These are phyloP conservation scores for Arizona elegans DNA, from an alignment of 2,113 vertebrate species.

Conservation along the genomic window DNA sequence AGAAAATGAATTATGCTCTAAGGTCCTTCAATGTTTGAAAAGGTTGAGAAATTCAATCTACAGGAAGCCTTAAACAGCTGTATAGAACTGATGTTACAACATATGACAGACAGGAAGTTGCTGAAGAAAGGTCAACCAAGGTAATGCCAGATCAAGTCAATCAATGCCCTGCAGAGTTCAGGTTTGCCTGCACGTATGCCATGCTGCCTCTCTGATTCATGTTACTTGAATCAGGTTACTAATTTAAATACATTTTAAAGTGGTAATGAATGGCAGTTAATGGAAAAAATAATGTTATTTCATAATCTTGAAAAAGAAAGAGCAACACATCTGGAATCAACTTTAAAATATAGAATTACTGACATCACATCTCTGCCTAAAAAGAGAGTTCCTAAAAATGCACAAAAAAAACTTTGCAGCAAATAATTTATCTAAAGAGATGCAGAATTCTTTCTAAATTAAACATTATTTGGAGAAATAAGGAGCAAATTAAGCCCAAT, in stretches of 20 bases:
- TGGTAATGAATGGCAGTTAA: slow-evolving; percentile 38
- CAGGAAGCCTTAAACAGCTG: not conserved
- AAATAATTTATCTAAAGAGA: not conserved
- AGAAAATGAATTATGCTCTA: not conserved
- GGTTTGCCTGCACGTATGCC: not conserved
- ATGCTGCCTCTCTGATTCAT: not conserved
- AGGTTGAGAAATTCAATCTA: not conserved
- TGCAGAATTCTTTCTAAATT: not conserved
- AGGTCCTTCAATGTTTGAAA: not conserved
- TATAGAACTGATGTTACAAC: not conserved
- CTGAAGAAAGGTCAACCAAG: not conserved
- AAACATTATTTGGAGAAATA: not conserved
- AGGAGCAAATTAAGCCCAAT: not conserved
- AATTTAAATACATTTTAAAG: slow-evolving; percentile 30
- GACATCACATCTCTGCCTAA: not conserved
- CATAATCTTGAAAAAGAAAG: slow-evolving; percentile 13
- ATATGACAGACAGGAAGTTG: not conserved
- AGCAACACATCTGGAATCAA: slow-evolving; percentile 40
- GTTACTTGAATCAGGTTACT: not conserved
- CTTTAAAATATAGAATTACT: slow-evolving; percentile 29
- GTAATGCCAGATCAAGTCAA: not conserved
- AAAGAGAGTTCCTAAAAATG: not conserved
- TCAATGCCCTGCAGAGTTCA: slow-evolving; percentile 1
- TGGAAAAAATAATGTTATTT: slow-evolving; percentile 42
- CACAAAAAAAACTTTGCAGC: not conserved